A percentile compares a stretch with the other conserved stretches of the same genome.
These are phyloP conservation scores for Lithophane ornitopus DNA, from an alignment of 2,888 invertebrate species.

Conservation along the genomic window DNA sequence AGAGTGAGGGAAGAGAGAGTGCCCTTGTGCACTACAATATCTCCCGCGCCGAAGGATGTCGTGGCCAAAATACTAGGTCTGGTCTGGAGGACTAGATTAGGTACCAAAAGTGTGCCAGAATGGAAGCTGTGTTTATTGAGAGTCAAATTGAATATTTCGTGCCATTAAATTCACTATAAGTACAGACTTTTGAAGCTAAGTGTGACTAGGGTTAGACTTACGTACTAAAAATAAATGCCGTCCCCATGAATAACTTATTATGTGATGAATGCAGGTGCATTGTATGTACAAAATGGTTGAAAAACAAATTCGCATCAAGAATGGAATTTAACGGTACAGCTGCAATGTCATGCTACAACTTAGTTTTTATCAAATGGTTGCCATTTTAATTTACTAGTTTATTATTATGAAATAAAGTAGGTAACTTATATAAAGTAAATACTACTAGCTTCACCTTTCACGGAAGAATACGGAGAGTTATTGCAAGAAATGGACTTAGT, in stretches of 20 bases:
- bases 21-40: too few relatives aligned
- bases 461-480: background rate
- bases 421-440: background rate
- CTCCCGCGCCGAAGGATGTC: too few relatives aligned
- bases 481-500: background rate
- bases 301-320: constrained; percentile 21
- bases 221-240: constrained; percentile 1
- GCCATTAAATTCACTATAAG: background rate
- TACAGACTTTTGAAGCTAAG: background rate
- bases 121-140: background rate
- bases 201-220: background rate
- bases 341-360: constrained; percentile 9
- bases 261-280: constrained; percentile 29
- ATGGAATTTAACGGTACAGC: background rate
- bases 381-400: background rate
- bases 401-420: background rate
- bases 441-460: background rate
- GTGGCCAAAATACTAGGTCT: too few relatives aligned
- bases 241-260: background rate
- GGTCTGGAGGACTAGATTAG: too few relatives aligned
- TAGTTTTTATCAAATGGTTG: constrained; percentile 28
- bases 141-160: background rate
- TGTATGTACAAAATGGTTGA: background rate
- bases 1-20: too few relatives aligned
- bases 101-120: too few relatives aligned